Conservation (phyloP, 1,140 invertebrate species). For the Potamilus streckersoni region DNA sequence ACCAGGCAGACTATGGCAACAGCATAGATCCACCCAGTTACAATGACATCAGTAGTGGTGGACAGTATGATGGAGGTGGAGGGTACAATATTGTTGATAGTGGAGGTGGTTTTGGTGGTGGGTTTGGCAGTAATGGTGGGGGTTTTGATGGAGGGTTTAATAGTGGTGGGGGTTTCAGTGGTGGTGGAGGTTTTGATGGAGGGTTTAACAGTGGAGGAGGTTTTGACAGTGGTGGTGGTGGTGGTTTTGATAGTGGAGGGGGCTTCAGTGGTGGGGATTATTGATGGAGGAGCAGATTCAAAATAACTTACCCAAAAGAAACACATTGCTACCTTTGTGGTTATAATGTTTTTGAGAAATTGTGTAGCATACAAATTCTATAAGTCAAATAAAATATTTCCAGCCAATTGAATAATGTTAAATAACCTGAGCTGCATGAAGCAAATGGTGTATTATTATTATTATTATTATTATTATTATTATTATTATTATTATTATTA, state of each 20-base stretch:
- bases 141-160: neutral
- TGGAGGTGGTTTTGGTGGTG: conserved; percentile 1
- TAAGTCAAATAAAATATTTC: too few relatives aligned
- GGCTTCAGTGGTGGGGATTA: neutral
- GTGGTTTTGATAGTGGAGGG: neutral
- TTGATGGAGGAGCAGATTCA: too few relatives aligned
- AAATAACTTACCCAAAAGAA: too few relatives aligned
- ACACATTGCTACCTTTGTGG: too few relatives aligned
- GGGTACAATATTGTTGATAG: neutral
- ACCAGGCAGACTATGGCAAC: neutral
- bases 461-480: too few relatives aligned
- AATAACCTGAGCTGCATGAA: too few relatives aligned
- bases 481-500: too few relatives aligned
- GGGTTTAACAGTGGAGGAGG: conserved; percentile 4
- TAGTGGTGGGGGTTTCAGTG: conserved; percentile 1
- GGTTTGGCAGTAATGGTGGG: neutral
- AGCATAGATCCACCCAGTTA: neutral
- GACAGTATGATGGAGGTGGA: neutral
- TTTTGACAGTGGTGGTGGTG: conserved; percentile 5
- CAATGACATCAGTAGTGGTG: conserved; percentile 7
- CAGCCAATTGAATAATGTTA: too few relatives aligned
- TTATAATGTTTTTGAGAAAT: too few relatives aligned
- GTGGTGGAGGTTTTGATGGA: conserved; percentile 1
- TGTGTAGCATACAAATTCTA: too few relatives aligned
- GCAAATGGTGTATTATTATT: too few relatives aligned